These are phyloP conservation scores for Triplophysa dalaica DNA, from an alignment of 2,113 vertebrate genomes.

Conservation along the genomic window DNA sequence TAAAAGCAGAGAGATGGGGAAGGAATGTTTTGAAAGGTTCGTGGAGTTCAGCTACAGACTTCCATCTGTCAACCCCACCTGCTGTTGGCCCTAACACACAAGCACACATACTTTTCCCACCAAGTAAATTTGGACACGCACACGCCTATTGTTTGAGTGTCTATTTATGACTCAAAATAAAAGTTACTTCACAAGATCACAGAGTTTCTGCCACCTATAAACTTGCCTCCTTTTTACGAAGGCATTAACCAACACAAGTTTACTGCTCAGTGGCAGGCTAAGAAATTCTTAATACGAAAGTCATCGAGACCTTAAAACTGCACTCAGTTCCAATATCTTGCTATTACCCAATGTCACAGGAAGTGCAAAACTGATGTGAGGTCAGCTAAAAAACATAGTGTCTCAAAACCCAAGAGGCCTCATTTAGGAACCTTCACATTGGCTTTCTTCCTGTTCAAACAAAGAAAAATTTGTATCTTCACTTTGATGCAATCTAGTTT, in stretches of 20 bases:
- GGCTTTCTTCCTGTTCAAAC: slow-evolving; percentile 33
- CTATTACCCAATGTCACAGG: not conserved
- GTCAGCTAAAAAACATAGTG: slow-evolving; percentile 16
- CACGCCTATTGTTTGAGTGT: slow-evolving; percentile 34
- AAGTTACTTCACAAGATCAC: slow-evolving; percentile 55
- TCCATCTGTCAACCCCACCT: slow-evolving; percentile 61
- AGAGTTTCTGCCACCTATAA: slow-evolving; percentile 46
- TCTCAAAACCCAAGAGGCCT: slow-evolving; percentile 20
- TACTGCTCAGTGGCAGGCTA: slow-evolving; percentile 45
- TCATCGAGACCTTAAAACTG: slow-evolving; percentile 9
- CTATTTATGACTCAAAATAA: slow-evolving; percentile 54
- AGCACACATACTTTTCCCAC: slow-evolving; percentile 32
- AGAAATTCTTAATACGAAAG: slow-evolving; percentile 44
- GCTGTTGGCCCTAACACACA: slow-evolving; percentile 48
- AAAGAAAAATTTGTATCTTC: slow-evolving; percentile 34
- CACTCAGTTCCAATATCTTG: slow-evolving; percentile 12
- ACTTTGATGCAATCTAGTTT: slow-evolving; percentile 35
- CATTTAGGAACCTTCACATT: slow-evolving; percentile 32
- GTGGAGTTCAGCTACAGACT: slow-evolving; percentile 45
- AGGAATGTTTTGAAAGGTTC: slow-evolving; percentile 36
- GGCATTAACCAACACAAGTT: slow-evolving; percentile 53
- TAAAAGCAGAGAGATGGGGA: slow-evolving; percentile 10
- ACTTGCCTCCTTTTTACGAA: slow-evolving; percentile 40
- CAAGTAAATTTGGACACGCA: slow-evolving; percentile 37
- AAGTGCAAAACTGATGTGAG: not conserved